Percentiles rank a stretch among this genome's conserved stretches.
phyloP scores from a whole-genome alignment of 2,888 invertebrate genomes.

The Caenorhabditis becei region DNA sequence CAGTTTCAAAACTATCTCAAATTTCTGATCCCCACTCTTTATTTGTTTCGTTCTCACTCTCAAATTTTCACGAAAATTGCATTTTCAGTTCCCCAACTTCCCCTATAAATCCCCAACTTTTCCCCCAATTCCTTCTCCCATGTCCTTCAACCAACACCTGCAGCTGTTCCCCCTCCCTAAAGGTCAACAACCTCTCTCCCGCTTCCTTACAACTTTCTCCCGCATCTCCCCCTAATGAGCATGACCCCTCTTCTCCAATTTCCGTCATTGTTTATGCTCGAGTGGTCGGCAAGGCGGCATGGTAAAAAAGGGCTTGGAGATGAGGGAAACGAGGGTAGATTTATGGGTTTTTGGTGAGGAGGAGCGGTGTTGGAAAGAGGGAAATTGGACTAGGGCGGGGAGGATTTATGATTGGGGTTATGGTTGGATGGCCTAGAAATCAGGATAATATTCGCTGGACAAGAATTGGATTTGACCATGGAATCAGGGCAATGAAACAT shows the following conservation, averaged over 20 bases:
- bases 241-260: slow-evolving; percentile 53
- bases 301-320: slow-evolving; percentile 21
- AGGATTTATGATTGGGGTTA: not conserved
- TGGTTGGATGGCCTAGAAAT: not conserved
- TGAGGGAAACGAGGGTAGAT: slow-evolving; percentile 33
- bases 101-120: too few relatives aligned
- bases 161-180: not conserved
- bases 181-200: slow-evolving; percentile 38
- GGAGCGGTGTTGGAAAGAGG: slow-evolving; percentile 33
- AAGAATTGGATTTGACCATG: too few relatives aligned
- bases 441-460: not conserved
- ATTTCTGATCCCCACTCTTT: too few relatives aligned
- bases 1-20: too few relatives aligned
- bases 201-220: slow-evolving; percentile 17
- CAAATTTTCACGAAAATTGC: too few relatives aligned
- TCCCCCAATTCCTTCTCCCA: slow-evolving; percentile 1
- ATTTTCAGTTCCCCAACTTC: too few relatives aligned
- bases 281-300: slow-evolving; percentile 24
- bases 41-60: too few relatives aligned
- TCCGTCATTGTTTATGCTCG: slow-evolving; percentile 57
- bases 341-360: slow-evolving; percentile 27
- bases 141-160: slow-evolving; percentile 39
- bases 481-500: too few relatives aligned
- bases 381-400: slow-evolving; percentile 13
- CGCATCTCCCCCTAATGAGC: slow-evolving; percentile 36